Conservation (phyloP, 2,888 invertebrate genomes). For the Odontomyia ornata region DNA sequence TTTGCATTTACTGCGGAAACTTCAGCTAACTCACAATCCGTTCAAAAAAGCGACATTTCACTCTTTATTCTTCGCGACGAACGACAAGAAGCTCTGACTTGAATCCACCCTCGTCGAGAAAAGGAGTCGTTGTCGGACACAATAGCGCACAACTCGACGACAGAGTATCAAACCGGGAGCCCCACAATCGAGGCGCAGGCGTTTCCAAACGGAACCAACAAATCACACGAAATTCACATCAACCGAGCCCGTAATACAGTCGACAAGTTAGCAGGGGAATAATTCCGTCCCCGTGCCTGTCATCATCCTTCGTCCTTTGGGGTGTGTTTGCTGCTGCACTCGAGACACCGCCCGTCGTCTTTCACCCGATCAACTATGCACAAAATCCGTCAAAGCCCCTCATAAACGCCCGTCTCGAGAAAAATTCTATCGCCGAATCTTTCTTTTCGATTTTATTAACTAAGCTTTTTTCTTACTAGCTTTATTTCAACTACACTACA, state of each 20-base stretch:
- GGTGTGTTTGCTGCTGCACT: conserved; percentile 33
- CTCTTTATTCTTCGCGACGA: not conserved
- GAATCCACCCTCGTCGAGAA: conserved; percentile 38
- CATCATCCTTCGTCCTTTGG: conserved; percentile 26
- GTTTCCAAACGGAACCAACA: conserved; percentile 10
- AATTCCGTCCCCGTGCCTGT: not conserved
- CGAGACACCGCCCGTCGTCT: conserved; percentile 10
- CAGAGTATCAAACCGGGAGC: conserved; percentile 10
- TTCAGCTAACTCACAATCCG: not conserved
- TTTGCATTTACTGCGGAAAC: not conserved
- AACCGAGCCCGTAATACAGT: not conserved
- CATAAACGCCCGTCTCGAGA: conserved; percentile 29
- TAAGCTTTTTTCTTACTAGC: not conserved
- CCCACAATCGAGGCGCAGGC: conserved; percentile 32
- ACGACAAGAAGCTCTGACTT: not conserved
- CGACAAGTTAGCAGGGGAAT: not conserved
- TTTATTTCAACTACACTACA: conserved; percentile 6
- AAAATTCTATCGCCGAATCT: conserved; percentile 19
- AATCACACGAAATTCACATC: not conserved
- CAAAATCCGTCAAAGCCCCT: conserved; percentile 12
- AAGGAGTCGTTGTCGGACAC: conserved; percentile 7
- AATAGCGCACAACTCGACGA: conserved; percentile 28
- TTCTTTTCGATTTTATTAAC: not conserved
- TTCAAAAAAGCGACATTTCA: not conserved
- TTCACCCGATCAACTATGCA: conserved; percentile 26